phyloP scores from a whole-genome alignment of 2,797 vertebrate genomes.

The Acanthopagrus latus region DNA sequence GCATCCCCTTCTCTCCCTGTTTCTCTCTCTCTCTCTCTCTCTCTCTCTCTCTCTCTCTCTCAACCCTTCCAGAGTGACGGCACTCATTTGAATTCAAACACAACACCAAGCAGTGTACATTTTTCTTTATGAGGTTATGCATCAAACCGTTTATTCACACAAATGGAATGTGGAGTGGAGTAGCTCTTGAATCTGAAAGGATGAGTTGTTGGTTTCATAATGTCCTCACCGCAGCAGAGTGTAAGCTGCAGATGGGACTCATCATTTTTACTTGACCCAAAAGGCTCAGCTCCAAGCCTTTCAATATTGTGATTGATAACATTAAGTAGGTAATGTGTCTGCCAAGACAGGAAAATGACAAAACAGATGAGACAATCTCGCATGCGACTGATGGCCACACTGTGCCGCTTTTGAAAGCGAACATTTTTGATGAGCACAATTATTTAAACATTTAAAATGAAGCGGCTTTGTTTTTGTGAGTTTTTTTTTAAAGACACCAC shows the following conservation, averaged over 20 bases:
- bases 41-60: slow-evolving; percentile 28
- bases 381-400: not conserved
- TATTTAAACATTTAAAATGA: slow-evolving; percentile 10
- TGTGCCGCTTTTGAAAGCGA: not conserved
- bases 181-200: slow-evolving; percentile 2
- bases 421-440: slow-evolving; percentile 11
- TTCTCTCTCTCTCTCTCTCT: slow-evolving; percentile 21
- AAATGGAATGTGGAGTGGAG: slow-evolving; percentile 9
- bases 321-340: slow-evolving; percentile 30
- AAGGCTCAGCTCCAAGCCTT: slow-evolving; percentile 30
- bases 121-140: slow-evolving; percentile 23
- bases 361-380: slow-evolving; percentile 40
- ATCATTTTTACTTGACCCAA: slow-evolving; percentile 44
- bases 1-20: not conserved
- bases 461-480: not conserved
- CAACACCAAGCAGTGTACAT: slow-evolving; percentile 16
- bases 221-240: slow-evolving; percentile 21
- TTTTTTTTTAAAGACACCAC: not conserved
- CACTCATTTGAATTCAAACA: slow-evolving; percentile 39
- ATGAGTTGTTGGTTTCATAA: slow-evolving; percentile 31
- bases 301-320: slow-evolving; percentile 52
- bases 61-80: slow-evolving; percentile 14
- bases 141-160: slow-evolving; percentile 33
- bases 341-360: slow-evolving; percentile 27
- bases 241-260: slow-evolving; percentile 40